Evolutionary conservation across 2,797 vertebrate species (phyloP).

Genomic region (Hephaestus fuliginosus): DNA sequence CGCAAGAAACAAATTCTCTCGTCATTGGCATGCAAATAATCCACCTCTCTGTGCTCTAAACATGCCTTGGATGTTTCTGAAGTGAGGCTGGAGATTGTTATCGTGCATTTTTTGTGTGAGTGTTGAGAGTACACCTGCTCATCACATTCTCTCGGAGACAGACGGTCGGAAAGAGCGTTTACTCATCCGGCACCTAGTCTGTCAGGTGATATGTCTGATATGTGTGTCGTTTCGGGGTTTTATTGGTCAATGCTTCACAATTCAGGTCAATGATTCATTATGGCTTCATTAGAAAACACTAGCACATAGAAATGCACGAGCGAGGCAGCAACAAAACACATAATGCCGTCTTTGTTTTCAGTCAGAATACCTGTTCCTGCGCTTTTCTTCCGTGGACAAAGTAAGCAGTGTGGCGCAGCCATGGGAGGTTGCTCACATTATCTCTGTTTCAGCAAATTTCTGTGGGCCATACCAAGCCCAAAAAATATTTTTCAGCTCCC

Average conservation of each 20-base stretch:
- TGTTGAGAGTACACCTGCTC: slow-evolving; percentile 28
- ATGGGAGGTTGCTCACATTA: slow-evolving; percentile 47
- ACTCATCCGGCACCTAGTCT: neutral
- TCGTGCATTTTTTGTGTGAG: neutral
- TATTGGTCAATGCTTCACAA: slow-evolving; percentile 37
- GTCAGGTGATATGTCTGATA: slow-evolving; percentile 14
- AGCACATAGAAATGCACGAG: slow-evolving; percentile 43
- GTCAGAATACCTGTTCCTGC: slow-evolving; percentile 63
- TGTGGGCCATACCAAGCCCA: slow-evolving; percentile 17
- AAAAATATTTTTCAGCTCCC: slow-evolving; percentile 21
- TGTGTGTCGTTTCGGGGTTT: slow-evolving; percentile 28
- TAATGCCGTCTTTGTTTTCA: slow-evolving; percentile 61
- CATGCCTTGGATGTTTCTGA: slow-evolving; percentile 55
- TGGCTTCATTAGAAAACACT: slow-evolving; percentile 48
- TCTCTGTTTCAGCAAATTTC: slow-evolving; percentile 51
- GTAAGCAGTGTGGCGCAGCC: slow-evolving; percentile 48
- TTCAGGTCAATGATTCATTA: slow-evolving; percentile 52
- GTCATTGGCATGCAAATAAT: slow-evolving; percentile 32
- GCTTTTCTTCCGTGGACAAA: slow-evolving; percentile 62
- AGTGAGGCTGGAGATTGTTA: slow-evolving; percentile 1
- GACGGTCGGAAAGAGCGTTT: neutral
- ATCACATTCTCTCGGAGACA: neutral
- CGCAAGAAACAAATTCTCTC: slow-evolving; percentile 54
- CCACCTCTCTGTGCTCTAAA: slow-evolving; percentile 24
- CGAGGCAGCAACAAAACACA: slow-evolving; percentile 54